Evolutionary conservation across 2,888 invertebrate genomes (phyloP).

Genomic region (Aporophyla lueneburgensis): DNA sequence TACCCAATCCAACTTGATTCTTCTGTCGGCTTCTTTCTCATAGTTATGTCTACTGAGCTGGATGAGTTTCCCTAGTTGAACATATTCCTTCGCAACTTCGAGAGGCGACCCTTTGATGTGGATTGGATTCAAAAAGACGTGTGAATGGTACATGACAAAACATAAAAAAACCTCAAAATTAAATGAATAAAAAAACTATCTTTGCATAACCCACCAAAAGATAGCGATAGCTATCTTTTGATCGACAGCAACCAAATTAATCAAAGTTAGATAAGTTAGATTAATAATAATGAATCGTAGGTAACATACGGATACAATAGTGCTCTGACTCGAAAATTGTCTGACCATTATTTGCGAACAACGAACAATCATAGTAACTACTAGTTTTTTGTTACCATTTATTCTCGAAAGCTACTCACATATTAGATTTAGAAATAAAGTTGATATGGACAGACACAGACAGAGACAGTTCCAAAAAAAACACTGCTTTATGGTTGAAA

Average conservation of each 20-base stretch:
- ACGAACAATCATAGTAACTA: conserved; percentile 37
- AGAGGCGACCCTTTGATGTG: no score
- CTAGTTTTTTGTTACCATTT: conserved; percentile 22
- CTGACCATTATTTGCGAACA: conserved; percentile 37
- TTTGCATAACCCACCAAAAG: conserved; percentile 15
- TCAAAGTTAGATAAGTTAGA: conserved; percentile 33
- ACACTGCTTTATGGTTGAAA: no score
- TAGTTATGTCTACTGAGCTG: no score
- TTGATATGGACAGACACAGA: no score
- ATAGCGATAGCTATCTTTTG: conserved; percentile 26
- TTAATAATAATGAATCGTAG: conserved; percentile 38
- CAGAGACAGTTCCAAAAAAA: no score
- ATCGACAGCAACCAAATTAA: conserved; percentile 41
- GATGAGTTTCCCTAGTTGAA: no score
- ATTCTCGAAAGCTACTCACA: conserved; percentile 19
- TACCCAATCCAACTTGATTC: no score
- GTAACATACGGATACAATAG: conserved; percentile 42
- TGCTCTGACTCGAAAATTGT: conserved; percentile 42
- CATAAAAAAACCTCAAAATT: neutral
- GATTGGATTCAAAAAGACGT: no score
- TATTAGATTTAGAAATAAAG: neutral
- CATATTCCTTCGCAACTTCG: no score
- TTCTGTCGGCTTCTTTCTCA: no score
- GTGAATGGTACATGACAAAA: no score
- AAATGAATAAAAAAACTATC: neutral